phyloP scores from a whole-genome alignment of 2,888 invertebrate genomes.

The Brenthis ino region DNA sequence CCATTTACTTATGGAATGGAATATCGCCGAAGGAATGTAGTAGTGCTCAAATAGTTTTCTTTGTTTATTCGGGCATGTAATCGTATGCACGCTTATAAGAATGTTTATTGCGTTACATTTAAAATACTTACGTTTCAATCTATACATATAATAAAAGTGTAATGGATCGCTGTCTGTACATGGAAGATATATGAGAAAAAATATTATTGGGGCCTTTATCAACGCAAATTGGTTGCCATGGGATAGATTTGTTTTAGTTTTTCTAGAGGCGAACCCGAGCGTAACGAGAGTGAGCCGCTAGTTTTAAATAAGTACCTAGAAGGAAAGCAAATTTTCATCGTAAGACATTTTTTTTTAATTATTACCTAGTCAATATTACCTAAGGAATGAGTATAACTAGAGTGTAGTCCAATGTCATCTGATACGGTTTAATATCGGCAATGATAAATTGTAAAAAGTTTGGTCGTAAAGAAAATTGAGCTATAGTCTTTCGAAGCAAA shows the following conservation, averaged over 20 bases:
- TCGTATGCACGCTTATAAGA: constrained; percentile 57
- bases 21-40: constrained; percentile 57
- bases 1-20: constrained; percentile 42
- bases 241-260: too few relatives aligned
- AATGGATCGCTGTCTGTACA: too few relatives aligned
- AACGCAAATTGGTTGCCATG: too few relatives aligned
- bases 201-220: too few relatives aligned
- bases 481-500: constrained; percentile 23
- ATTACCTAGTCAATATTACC: not conserved
- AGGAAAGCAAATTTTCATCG: not conserved
- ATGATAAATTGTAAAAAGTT: constrained; percentile 67
- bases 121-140: too few relatives aligned
- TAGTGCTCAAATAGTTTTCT: constrained; percentile 59
- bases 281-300: too few relatives aligned
- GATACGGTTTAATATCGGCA: constrained; percentile 67
- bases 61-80: constrained; percentile 66
- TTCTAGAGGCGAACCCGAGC: too few relatives aligned
- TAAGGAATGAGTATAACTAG: constrained; percentile 38
- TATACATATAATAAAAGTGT: too few relatives aligned
- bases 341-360: not conserved
- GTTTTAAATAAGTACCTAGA: too few relatives aligned
- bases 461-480: constrained; percentile 13
- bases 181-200: too few relatives aligned
- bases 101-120: too few relatives aligned
- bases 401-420: constrained; percentile 68